Evolutionary conservation across 1,140 invertebrate genomes (phyloP), one percentile per base, ranked within the genome.

Genomic region (Nixonia krombeini): DNA sequence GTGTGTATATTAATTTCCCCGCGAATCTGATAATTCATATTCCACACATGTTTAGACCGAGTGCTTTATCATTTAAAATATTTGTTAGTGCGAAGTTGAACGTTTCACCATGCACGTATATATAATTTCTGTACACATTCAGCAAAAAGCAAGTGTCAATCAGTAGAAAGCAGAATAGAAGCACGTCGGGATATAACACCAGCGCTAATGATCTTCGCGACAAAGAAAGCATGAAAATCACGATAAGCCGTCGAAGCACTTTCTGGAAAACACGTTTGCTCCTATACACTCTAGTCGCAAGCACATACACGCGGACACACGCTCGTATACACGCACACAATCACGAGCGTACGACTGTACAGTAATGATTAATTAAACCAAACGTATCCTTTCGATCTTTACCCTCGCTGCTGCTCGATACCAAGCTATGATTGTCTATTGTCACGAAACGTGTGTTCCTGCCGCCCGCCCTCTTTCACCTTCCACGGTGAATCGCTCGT

Each of bases 381-480:
- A 63, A 23, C 26, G 45, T 46, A 49, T 68, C 17, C 35, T 16
- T 51, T 63, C 46, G 40, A 64, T 57, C 52, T 35, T 59, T 10
- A 17, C 37, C 33, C 6, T 58, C 49, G 53, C 18, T 56, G 41
- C 44, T 58, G 51, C 29, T 46, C 52, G 26, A 59, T 66, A 55
- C 51, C 50, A 45, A 50, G 62, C 49, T 59, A 77, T 81, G 78
- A 80, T 81, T 82, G 78, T 82, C 79, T 77, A 76, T 78, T 59
- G 66, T 76, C 72, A 76, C 73, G 73, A 75, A 76, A 72, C 62
- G 58, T 63, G 44, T 65, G 44, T 67, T 66, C 56, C 45, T 35
- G 46, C 47, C 62, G 29, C 52, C 53, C 50, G 37, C 41, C 42
- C 37, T 41, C 50, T 12, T 29, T 16, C 29, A 4, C 45, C 42